Percentiles rank a stretch among this genome's conserved stretches.
These are phyloP conservation scores for Dipus sagitta DNA, from an alignment of 2,797 vertebrate genomes.

Conservation along the genomic window DNA sequence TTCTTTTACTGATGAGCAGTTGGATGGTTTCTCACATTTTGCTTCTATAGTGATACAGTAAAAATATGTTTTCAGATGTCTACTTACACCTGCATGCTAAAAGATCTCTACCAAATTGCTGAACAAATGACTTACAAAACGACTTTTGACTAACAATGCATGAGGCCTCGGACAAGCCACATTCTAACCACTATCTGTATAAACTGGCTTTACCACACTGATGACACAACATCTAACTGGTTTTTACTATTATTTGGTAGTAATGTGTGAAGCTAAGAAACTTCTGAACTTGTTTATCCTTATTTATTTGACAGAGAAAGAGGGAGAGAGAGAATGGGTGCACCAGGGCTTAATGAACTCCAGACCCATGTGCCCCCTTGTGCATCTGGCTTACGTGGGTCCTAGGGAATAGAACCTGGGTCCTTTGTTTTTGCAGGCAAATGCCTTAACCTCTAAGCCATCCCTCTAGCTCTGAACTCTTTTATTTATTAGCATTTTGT, in stretches of 20 bases:
- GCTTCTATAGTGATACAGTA: neutral
- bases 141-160: neutral
- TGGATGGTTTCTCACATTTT: neutral
- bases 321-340: too few species aligned
- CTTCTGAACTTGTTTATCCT: neutral
- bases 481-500: neutral
- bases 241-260: neutral
- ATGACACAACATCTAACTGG: neutral
- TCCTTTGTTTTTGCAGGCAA: too few species aligned
- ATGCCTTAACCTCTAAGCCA: too few species aligned
- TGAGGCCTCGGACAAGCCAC: neutral
- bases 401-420: too few species aligned
- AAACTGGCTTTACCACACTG: neutral
- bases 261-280: neutral
- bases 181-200: neutral
- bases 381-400: too few species aligned
- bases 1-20: neutral
- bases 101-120: neutral
- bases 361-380: too few species aligned
- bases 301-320: too few species aligned
- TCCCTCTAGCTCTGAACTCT: too few species aligned
- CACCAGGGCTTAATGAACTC: too few species aligned
- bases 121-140: neutral
- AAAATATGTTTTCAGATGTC: neutral
- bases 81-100: neutral